Evolutionary conservation across 2,113 vertebrate species (phyloP).

Genomic region (Seriola rivoliana): DNA sequence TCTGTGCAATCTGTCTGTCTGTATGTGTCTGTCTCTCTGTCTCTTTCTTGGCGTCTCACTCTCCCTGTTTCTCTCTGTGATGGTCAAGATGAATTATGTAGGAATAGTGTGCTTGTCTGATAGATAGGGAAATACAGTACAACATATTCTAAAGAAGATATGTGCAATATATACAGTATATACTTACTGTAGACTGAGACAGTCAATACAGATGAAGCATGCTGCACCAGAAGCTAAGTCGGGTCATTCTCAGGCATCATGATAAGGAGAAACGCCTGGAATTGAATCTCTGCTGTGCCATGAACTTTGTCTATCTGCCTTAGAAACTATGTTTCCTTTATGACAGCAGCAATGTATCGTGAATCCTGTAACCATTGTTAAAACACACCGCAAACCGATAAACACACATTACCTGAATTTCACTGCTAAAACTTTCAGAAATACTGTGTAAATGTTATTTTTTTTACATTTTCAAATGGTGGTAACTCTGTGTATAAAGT

Average conservation of each 20-base stretch:
- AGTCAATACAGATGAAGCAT: no score
- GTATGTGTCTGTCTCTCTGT: background rate
- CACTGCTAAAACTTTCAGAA: background rate
- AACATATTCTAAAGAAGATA: no score
- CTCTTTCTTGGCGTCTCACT: constrained; percentile 1
- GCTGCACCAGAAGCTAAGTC: no score
- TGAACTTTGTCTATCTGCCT: background rate
- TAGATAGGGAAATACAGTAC: background rate
- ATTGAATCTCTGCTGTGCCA: background rate
- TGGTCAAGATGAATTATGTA: background rate
- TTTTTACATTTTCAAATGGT: background rate
- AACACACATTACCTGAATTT: background rate
- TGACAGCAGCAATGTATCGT: constrained; percentile 5
- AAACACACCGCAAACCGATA: background rate
- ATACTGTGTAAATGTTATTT: background rate
- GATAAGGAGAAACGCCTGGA: background rate
- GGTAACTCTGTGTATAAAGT: background rate
- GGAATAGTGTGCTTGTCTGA: background rate
- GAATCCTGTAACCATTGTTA: background rate
- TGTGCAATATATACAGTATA: no score
- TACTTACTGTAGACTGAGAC: no score
- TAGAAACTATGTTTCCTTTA: background rate
- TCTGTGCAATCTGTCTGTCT: constrained; percentile 12
- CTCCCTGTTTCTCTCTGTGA: background rate
- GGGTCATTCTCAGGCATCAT: no score